Evolutionary conservation across 1,140 invertebrate genomes (phyloP), one percentile per base, ranked within the genome.

Genomic region (Caerostris extrusa): DNA sequence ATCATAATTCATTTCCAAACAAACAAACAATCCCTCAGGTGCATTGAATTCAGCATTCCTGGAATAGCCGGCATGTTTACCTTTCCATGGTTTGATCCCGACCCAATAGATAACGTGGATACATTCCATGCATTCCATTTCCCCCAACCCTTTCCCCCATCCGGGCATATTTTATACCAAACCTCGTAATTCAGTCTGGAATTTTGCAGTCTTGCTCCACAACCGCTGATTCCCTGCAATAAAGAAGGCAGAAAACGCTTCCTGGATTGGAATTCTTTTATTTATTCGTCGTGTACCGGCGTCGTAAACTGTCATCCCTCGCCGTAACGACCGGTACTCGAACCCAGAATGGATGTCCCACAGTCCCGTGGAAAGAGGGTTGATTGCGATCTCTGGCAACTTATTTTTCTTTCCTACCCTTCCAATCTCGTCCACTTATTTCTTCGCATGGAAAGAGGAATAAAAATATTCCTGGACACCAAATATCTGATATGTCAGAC

Each of bases 281-380:
- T 88, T 88, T 88, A 88, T 88, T 50, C 7, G 60, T 61, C 60
- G 4, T 88, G 58, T 67, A 50, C n/a, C n/a, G 57, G 12, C 6
- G 60, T 64, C 86, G 60, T 88, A 88, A 88, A 88, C 60, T 88
- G 60, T 64, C 86, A 88, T 10, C 19, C n/a, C 6, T 34, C 4
- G 8, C 8, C 86, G 7, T 67, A 88, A 67, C 34, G 86, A 88
- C 60, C 50, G 53, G 60, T 64, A 3, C 58, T 88, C 19, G 58
- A 64, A 34, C 19, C 19, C 19, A 17, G 86, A 88, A 88, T 88
- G 17, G 34, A 88, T 88, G 60, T 88, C 60, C n/a, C 7, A 2
- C n/a, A 19, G 57, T 57, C n/a, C 53, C 5, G 7, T 10, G 86
- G 57, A 55, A 64, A 64, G 58, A 17, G 17, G 60, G 19, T 67